A percentile compares a stretch with the other conserved stretches of the same genome.
Conservation (phyloP, 2,888 invertebrate genomes). For the Thera britannica region DNA sequence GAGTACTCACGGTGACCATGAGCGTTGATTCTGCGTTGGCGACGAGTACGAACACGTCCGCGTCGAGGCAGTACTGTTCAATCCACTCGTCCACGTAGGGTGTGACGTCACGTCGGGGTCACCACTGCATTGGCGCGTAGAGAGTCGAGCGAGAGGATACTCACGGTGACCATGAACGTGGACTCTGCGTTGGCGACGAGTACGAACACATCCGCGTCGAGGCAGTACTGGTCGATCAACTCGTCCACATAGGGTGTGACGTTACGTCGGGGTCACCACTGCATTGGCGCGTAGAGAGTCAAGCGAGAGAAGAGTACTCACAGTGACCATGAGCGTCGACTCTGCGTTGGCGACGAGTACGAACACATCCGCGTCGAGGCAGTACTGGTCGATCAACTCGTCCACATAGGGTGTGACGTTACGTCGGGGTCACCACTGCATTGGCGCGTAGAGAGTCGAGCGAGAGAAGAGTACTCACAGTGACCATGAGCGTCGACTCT, state of each 20-base stretch:
- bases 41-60: slow-evolving; percentile 99
- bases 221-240: slow-evolving; percentile 99
- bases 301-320: slow-evolving; percentile 71
- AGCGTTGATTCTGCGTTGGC: slow-evolving; percentile 98
- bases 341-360: slow-evolving; percentile 99
- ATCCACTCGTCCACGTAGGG: slow-evolving; percentile 99
- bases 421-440: too few species aligned
- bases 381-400: slow-evolving; percentile 99
- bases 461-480: slow-evolving; percentile 85
- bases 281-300: background rate
- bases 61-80: slow-evolving; percentile 99
- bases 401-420: slow-evolving; percentile 99
- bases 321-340: slow-evolving; percentile 97
- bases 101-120: slow-evolving; percentile 89
- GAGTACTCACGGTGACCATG: slow-evolving; percentile 94
- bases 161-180: slow-evolving; percentile 96
- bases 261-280: slow-evolving; percentile 77
- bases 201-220: slow-evolving; percentile 99
- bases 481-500: slow-evolving; percentile 97
- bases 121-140: background rate
- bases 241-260: slow-evolving; percentile 98
- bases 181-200: slow-evolving; percentile 99
- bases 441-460: background rate
- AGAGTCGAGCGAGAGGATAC: slow-evolving; percentile 50
- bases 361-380: slow-evolving; percentile 99